Evolutionary conservation across 2,113 vertebrate genomes (phyloP), one percentile per base, ranked within the genome.

Genomic region (Marcusenius ussheri): DNA sequence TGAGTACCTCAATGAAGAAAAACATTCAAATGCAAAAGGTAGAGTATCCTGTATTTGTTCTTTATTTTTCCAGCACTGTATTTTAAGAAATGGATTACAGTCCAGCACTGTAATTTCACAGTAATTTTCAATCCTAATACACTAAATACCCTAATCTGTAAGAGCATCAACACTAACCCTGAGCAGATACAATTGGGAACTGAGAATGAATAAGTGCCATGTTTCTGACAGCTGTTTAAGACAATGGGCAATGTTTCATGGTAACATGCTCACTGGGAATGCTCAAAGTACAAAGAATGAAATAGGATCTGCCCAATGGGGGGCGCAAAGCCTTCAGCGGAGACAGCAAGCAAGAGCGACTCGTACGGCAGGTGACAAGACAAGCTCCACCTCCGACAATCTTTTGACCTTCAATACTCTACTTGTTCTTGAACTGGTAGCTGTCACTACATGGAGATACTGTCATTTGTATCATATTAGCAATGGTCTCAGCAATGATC

Each of bases 221-320:
- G 62, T 66, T 17, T 88, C 83, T 90, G 91, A 93, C 93, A 93
- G 92, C 90, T 93, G 92, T 91, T 93, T 92, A 93, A 93, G 92
- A 92, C 92, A 93, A 93, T 91, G 91, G 91, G 70, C 87, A 50
- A 89, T 58, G 88, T 89, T 91, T 90, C 85, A 91, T 62, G 89
- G 90, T 93, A 92, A 93, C 92, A 90, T 91, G 91, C 92, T 93
- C 91, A 89, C 88, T 93, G 93, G 91, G 91, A 93, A 90, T 89
- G 91, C 90, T 92, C 90, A 87, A 90, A 89, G 90, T 89, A 91
- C 92, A 92, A 91, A 92, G 91, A 90, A 85, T 91, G 89, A 91
- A 91, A 92, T 89, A 92, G 90, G 90, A 93, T 92, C 89, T 91
- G 93, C 93, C 91, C 85, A 56, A 91, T 91, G 91, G 91, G 90